Conservation (phyloP, 2,888 invertebrate genomes). For the Nebria salina region DNA sequence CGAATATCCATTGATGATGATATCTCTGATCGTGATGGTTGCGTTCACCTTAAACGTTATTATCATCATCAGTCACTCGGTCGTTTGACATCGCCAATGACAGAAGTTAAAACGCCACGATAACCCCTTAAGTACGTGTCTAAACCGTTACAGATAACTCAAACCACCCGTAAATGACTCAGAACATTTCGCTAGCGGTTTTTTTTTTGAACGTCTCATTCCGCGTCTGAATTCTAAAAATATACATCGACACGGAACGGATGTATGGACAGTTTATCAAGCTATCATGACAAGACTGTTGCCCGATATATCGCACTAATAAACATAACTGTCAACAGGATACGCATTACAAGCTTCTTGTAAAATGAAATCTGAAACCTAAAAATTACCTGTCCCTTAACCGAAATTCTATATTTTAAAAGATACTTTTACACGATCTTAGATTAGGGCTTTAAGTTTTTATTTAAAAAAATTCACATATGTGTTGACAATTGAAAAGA, state of each 20-base stretch:
- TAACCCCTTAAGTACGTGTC: conserved; percentile 45
- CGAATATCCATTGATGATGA: background rate
- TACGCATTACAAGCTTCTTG: conserved; percentile 35
- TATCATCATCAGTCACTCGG: conserved; percentile 38
- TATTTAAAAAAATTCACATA: conserved; percentile 2
- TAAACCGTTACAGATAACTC: conserved; percentile 40
- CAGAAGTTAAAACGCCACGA: conserved; percentile 35
- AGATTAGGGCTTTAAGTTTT: background rate
- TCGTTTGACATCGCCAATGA: conserved; percentile 30
- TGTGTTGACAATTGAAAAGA: conserved; percentile 39
- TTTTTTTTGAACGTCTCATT: background rate
- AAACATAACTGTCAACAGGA: conserved; percentile 43
- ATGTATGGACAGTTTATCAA: conserved; percentile 44
- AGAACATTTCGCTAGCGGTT: conserved; percentile 12
- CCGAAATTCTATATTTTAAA: background rate
- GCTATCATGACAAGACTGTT: conserved; percentile 33
- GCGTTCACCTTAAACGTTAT: conserved; percentile 39
- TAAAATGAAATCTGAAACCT: conserved; percentile 37
- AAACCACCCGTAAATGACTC: conserved; percentile 26
- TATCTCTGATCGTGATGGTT: conserved; percentile 3
- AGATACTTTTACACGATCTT: too few species aligned
- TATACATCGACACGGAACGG: conserved; percentile 32
- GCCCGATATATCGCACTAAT: conserved; percentile 36
- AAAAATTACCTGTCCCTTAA: conserved; percentile 28
- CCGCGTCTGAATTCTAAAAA: conserved; percentile 23